phyloP scores from a whole-genome alignment of 2,797 vertebrate species.

The Sebastes taczanowskii region DNA sequence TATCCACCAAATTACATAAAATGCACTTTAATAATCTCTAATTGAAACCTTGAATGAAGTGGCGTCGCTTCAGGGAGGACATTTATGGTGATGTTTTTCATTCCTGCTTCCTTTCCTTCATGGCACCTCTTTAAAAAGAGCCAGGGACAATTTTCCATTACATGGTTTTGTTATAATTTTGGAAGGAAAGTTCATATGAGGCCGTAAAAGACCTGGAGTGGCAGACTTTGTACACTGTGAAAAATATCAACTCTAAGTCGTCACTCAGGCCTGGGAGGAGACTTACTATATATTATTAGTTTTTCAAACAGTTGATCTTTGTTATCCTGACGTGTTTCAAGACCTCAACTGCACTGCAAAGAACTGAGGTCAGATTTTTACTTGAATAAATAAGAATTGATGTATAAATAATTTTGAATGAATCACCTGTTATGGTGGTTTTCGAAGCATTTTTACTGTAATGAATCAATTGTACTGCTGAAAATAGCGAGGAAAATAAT shows the following conservation, averaged over 20 bases:
- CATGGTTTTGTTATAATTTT: constrained; percentile 54
- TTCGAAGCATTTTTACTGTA: background rate
- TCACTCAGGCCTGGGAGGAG: background rate
- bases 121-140: constrained; percentile 45
- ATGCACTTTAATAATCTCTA: constrained; percentile 11
- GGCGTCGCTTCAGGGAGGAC: constrained; percentile 7
- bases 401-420: background rate
- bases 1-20: constrained; percentile 26
- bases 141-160: constrained; percentile 57
- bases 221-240: constrained; percentile 4
- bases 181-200: constrained; percentile 43
- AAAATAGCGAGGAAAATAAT: background rate
- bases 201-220: constrained; percentile 30
- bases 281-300: background rate
- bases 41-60: constrained; percentile 37
- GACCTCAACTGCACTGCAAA: background rate
- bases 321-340: background rate
- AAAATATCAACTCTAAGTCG: constrained; percentile 12
- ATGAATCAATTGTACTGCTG: background rate
- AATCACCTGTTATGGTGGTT: background rate
- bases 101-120: constrained; percentile 29
- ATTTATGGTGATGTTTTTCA: constrained; percentile 38
- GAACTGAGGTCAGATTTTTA: background rate
- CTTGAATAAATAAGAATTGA: background rate
- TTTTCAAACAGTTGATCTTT: background rate